A percentile compares a stretch with the other conserved stretches of the same genome.
Evolutionary conservation across 1,140 invertebrate genomes (phyloP).

Genomic region (Magallana angulata): DNA sequence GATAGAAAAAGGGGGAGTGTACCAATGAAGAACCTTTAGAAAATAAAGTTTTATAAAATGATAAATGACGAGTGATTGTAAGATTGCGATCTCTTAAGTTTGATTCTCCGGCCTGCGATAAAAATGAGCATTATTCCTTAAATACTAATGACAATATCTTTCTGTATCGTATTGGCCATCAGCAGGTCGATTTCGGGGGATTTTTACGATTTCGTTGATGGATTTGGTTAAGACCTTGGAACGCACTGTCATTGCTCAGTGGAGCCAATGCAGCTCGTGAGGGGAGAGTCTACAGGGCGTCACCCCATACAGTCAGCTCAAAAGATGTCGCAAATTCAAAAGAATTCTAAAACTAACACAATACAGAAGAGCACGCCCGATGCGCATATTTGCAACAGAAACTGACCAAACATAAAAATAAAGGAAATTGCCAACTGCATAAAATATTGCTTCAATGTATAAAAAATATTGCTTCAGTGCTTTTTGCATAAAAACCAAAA

Average conservation of each 20-base stretch:
- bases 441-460: background rate
- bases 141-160: background rate
- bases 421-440: background rate
- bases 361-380: background rate
- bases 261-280: background rate
- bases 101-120: background rate
- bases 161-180: background rate
- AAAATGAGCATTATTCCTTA: slow-evolving; percentile 1
- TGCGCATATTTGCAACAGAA: slow-evolving; percentile 36
- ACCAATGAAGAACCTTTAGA: background rate
- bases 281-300: background rate
- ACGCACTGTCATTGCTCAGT: background rate
- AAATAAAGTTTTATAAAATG: slow-evolving; percentile 4
- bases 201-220: slow-evolving; percentile 27
- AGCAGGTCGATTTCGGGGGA: background rate
- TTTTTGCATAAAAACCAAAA: slow-evolving; percentile 23
- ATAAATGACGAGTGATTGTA: background rate
- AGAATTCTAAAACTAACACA: background rate
- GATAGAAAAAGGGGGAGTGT: slow-evolving; percentile 20
- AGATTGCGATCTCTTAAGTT: slow-evolving; percentile 16
- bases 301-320: background rate
- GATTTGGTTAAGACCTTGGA: background rate
- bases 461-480: slow-evolving; percentile 28
- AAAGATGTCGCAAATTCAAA: slow-evolving; percentile 8
- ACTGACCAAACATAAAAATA: slow-evolving; percentile 34